A percentile compares a stretch with the other conserved stretches of the same genome.
phyloP scores from a whole-genome alignment of 2,113 vertebrate species.

The Cacatua alba region DNA sequence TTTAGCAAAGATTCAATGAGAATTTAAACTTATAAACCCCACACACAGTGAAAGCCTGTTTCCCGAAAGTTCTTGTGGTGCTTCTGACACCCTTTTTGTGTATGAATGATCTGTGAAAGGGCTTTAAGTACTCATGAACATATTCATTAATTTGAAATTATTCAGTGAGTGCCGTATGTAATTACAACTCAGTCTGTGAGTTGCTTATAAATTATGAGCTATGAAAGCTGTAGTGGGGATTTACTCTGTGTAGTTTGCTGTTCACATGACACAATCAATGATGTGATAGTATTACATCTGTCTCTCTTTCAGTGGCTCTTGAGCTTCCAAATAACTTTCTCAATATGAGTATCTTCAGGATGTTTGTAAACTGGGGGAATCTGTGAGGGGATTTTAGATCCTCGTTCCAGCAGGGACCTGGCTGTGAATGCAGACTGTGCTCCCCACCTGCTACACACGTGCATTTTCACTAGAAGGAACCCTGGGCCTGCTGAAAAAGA shows the following conservation, averaged over 20 bases:
- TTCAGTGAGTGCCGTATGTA: neutral
- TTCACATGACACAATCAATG: neutral
- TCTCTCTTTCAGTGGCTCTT: neutral
- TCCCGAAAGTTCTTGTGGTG: neutral
- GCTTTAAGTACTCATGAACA: neutral
- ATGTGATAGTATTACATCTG: neutral
- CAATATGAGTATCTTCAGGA: neutral
- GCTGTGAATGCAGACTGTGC: neutral
- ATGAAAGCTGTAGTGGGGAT: neutral
- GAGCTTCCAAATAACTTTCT: neutral
- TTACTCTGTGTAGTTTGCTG: neutral
- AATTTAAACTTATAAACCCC: neutral
- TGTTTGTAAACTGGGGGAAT: neutral
- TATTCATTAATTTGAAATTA: conserved; percentile 23
- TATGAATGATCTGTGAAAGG: neutral
- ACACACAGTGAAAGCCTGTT: neutral
- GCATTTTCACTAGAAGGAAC: neutral
- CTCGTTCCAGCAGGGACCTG: neutral
- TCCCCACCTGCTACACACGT: neutral
- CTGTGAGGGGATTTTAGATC: neutral
- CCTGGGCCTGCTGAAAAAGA: neutral
- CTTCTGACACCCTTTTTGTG: neutral
- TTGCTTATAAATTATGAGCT: neutral
- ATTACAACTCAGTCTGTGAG: conserved; percentile 4
- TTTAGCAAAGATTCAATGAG: neutral